A percentile compares a stretch with the other conserved stretches of the same genome.
phyloP scores from a whole-genome alignment of 2,113 vertebrate species.

The Cyprinodon brontotheroides region DNA sequence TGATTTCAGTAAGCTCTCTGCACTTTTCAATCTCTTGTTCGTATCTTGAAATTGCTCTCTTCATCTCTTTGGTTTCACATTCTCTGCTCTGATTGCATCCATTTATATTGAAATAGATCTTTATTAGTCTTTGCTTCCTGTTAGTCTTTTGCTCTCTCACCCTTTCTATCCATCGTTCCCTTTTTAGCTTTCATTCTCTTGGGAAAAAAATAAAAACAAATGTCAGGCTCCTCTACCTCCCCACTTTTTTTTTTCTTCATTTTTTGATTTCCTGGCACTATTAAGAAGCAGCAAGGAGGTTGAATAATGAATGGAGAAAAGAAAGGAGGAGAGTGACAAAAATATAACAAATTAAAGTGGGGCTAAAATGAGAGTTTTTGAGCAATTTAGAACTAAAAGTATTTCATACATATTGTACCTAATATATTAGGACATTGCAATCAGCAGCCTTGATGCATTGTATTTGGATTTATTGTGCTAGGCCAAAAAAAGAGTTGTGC shows the following conservation, averaged over 20 bases:
- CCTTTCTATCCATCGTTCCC: background rate
- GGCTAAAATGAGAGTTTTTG: background rate
- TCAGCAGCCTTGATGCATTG: background rate
- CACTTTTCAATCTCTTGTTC: conserved; percentile 24
- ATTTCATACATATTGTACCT: background rate
- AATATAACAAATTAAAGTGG: background rate
- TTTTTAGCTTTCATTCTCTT: conserved; percentile 9
- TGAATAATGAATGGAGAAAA: conserved; percentile 1
- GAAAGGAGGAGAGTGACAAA: background rate
- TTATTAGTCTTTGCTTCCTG: conserved; percentile 44
- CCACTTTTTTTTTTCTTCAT: conserved; percentile 4
- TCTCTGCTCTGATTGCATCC: conserved; percentile 53
- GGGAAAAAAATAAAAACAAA: conserved; percentile 24
- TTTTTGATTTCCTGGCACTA: conserved; percentile 53
- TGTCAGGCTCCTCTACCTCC: conserved; percentile 33
- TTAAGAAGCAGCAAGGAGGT: conserved; percentile 13
- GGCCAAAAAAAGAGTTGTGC: background rate
- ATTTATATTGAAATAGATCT: conserved; percentile 57
- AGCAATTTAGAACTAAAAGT: background rate
- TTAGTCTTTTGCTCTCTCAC: conserved; percentile 1
- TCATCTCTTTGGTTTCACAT: conserved; percentile 36
- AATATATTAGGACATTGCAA: background rate
- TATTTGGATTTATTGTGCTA: background rate
- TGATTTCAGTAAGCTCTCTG: conserved; percentile 28
- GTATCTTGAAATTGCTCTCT: conserved; percentile 33